A percentile compares a stretch with the other conserved stretches of the same genome.
Evolutionary conservation across 2,113 vertebrate species (phyloP).

Genomic region (Crotalus viridis): DNA sequence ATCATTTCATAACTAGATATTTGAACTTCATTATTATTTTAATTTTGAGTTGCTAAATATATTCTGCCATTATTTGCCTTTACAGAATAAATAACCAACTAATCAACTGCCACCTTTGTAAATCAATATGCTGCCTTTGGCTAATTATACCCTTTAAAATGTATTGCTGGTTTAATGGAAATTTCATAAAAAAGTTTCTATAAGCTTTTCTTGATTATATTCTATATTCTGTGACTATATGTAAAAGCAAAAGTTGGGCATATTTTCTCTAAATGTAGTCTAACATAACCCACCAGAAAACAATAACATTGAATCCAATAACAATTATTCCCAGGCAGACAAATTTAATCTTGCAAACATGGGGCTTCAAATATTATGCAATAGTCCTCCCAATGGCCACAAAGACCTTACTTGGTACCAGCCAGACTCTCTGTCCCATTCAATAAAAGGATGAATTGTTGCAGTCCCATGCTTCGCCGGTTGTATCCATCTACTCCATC

Average conservation of each 20-base stretch:
- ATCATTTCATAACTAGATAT: constrained; percentile 6
- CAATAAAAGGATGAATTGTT: not conserved
- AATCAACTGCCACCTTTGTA: not conserved
- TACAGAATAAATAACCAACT: not conserved
- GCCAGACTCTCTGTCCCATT: not conserved
- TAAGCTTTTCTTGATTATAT: not conserved
- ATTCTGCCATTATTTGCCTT: constrained; percentile 6
- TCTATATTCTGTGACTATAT: not conserved
- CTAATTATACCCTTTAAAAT: not conserved
- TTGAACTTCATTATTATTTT: constrained; percentile 3
- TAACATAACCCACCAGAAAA: not conserved
- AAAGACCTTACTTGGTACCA: not conserved
- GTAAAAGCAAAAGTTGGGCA: not conserved
- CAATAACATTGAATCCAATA: not conserved
- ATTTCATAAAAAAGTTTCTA: not conserved
- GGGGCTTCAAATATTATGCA: too few relatives aligned
- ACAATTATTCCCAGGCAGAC: not conserved
- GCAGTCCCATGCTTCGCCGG: not conserved
- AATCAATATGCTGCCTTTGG: not conserved
- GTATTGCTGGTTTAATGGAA: not conserved
- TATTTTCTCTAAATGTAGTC: not conserved
- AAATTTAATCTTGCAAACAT: not conserved
- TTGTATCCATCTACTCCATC: not conserved
- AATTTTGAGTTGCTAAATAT: not conserved
- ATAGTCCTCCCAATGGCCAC: not conserved